Percentiles rank a stretch among this genome's conserved stretches.
Evolutionary conservation across 2,888 invertebrate species (phyloP).

Genomic region (Graphium colonna): DNA sequence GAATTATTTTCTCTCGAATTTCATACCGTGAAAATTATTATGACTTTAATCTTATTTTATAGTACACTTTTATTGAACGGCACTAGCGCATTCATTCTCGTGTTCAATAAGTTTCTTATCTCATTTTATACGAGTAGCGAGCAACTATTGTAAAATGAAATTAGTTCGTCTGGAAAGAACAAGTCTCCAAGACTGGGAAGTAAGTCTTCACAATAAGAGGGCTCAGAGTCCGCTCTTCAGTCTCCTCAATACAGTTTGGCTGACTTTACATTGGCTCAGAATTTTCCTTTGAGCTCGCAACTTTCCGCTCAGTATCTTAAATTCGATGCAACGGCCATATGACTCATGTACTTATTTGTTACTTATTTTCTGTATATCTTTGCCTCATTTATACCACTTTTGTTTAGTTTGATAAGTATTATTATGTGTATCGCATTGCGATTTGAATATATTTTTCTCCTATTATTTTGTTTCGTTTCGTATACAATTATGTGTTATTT

Average conservation of each 20-base stretch:
- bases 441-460: neutral
- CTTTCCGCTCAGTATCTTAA: constrained; percentile 4
- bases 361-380: neutral
- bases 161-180: neutral
- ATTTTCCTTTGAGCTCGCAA: constrained; percentile 2
- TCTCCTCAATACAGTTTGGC: constrained; percentile 7
- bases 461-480: too few species aligned
- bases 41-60: too few species aligned
- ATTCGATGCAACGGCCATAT: neutral
- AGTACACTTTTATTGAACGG: too few species aligned
- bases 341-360: neutral
- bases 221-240: constrained; percentile 5
- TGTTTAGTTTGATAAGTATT: neutral
- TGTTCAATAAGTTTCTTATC: neutral
- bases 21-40: too few species aligned
- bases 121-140: neutral
- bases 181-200: neutral
- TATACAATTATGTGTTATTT: too few species aligned
- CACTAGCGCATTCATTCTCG: neutral
- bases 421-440: constrained; percentile 6
- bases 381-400: neutral
- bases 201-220: constrained; percentile 8
- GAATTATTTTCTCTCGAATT: too few species aligned
- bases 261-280: constrained; percentile 9
- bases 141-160: constrained; percentile 3